Evolutionary conservation across 2,888 invertebrate genomes (phyloP), one percentile per base, ranked within the genome.

Genomic region (Nomada fucata): DNA sequence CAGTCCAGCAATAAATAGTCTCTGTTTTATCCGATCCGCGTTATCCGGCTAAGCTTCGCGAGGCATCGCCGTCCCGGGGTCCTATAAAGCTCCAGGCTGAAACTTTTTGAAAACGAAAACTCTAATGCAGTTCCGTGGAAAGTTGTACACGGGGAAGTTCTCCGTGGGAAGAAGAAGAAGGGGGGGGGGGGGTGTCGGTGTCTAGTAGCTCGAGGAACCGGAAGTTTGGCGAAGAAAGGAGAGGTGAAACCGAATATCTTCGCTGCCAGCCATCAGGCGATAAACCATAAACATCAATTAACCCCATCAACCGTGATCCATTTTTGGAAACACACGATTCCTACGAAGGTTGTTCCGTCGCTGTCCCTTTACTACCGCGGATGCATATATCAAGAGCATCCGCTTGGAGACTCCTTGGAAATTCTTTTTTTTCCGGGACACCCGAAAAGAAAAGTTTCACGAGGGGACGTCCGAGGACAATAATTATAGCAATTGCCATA

Each of bases 1-100:
- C 75, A 10, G 65, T 78, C 82, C 79, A 68, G 86, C 90, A 89
- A 91, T 91, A 92, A 91, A 92, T 91, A 89, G 89, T 87, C 86
- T 74, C 75, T 82, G 87, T 82, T 77, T 90, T 89, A 89, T 81
- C 83, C 82, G 84, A 84, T 82, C 64, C 75, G 52, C 82, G 82
- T 78, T 85, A 79, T 77, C 72, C 83, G 42, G 10, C 18, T 47
- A 36, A 79, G 59, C 59, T 68, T 18, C 4, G 36, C 36, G 36
- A 55, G 36, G 10, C 53, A 29, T 47, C 13, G 13, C 11, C 20
- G 69, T 26, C 15, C 7, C 65, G 23, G 71, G 64, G 68, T 64
- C 79, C 57, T 57, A 47, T 68, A 69, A 36, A 42, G 55, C 36
- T 63, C 59, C 42, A 60, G n/a, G 18, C 23, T 44, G 63, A 47